phyloP scores from a whole-genome alignment of 2,888 invertebrate species.

The Oscheius sp. region DNA sequence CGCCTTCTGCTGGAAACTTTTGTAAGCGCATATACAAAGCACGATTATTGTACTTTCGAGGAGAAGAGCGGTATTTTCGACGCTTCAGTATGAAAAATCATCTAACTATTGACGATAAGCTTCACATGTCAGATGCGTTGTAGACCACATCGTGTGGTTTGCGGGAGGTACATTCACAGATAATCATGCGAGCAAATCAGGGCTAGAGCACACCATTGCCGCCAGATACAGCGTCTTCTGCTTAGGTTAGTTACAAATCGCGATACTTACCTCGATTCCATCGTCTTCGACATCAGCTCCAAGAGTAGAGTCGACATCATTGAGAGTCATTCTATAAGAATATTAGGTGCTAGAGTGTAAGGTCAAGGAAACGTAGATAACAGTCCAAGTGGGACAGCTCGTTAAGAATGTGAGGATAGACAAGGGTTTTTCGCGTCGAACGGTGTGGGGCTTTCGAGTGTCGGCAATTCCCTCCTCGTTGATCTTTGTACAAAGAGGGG shows the following conservation, averaged over 20 bases:
- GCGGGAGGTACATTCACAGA: neutral
- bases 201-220: neutral
- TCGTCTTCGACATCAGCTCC: conserved; percentile 16
- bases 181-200: neutral
- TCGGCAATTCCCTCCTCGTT: conserved; percentile 20
- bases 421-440: conserved; percentile 35
- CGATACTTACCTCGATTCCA: conserved; percentile 14
- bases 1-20: conserved; percentile 27
- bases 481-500: conserved; percentile 19
- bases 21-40: neutral
- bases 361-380: neutral
- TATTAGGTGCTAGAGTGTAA: neutral
- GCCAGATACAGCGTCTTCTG: no score
- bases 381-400: conserved; percentile 7
- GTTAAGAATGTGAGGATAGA: conserved; percentile 27
- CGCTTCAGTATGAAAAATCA: no score
- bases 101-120: no score
- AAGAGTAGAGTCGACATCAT: conserved; percentile 13
- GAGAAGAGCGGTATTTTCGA: no score
- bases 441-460: conserved; percentile 29
- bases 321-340: conserved; percentile 20
- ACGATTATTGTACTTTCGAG: no score
- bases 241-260: neutral
- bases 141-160: neutral
- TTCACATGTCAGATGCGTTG: no score